These are phyloP conservation scores for Sympetrum striolatum DNA, from an alignment of 2,888 invertebrate species.

Conservation along the genomic window DNA sequence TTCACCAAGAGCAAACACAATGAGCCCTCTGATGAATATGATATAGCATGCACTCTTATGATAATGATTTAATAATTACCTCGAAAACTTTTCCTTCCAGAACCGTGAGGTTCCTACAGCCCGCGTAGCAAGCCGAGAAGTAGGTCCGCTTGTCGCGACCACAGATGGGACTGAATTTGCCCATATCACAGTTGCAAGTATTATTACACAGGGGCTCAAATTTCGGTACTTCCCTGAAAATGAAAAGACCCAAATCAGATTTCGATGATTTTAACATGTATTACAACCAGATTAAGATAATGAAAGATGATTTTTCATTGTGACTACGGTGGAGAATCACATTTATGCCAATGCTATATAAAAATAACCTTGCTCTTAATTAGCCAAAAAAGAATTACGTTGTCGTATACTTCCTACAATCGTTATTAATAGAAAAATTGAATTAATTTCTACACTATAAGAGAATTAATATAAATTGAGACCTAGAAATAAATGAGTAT, in stretches of 20 bases:
- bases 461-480: too few species aligned
- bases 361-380: background rate
- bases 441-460: too few species aligned
- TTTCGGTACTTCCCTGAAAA: constrained; percentile 45
- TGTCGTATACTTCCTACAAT: too few species aligned
- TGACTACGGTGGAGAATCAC: background rate
- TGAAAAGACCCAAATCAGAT: background rate
- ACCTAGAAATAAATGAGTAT: too few species aligned
- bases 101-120: constrained; percentile 72
- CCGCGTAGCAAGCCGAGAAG: constrained; percentile 89
- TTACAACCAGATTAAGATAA: too few species aligned
- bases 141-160: constrained; percentile 83
- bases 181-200: constrained; percentile 77
- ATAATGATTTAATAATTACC: constrained; percentile 52
- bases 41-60: too few species aligned
- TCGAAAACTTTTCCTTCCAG: constrained; percentile 65
- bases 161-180: constrained; percentile 84
- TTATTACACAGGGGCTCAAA: constrained; percentile 69
- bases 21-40: too few species aligned
- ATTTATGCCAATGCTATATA: background rate
- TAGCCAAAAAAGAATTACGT: too few species aligned
- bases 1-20: too few species aligned
- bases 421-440: too few species aligned
- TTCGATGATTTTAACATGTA: too few species aligned
- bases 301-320: too few species aligned